A percentile compares a stretch with the other conserved stretches of the same genome.
These are phyloP conservation scores for Spisula solida DNA, from an alignment of 2,888 invertebrate genomes.

Conservation along the genomic window DNA sequence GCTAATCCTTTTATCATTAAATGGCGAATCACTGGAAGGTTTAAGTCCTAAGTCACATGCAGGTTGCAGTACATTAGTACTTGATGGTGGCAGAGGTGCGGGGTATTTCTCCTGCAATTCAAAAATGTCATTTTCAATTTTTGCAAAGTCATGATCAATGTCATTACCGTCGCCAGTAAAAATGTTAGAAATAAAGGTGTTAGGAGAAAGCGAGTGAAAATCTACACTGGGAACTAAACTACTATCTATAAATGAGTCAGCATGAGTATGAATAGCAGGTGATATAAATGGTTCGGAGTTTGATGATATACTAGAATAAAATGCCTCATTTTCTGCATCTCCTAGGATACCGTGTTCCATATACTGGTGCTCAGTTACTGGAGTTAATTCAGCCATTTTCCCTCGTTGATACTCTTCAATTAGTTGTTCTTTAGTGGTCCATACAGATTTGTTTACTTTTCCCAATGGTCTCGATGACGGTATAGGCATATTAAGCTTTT, in stretches of 20 bases:
- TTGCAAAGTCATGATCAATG: conserved; percentile 48
- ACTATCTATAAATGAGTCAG: conserved; percentile 21
- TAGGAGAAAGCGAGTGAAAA: conserved; percentile 55
- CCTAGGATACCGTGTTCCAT: not conserved
- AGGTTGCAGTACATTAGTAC: not conserved
- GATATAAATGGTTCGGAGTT: not conserved
- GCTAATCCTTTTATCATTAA: not conserved
- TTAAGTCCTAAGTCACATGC: not conserved
- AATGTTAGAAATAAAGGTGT: conserved; percentile 45
- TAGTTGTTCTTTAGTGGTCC: not conserved
- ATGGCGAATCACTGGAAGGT: not conserved
- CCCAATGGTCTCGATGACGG: not conserved
- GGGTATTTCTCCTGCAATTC: conserved; percentile 65
- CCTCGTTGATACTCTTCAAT: not conserved
- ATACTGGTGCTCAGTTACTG: not conserved
- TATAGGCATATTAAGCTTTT: not conserved
- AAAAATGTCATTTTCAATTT: conserved; percentile 69
- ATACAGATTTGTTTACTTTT: not conserved
- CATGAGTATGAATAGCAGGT: not conserved
- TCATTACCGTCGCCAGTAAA: conserved; percentile 48
- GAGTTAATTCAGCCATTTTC: not conserved
- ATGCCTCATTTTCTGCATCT: not conserved
- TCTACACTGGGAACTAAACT: conserved; percentile 51
- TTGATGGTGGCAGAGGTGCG: not conserved
- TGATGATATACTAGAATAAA: not conserved